Conservation (phyloP, 2,888 invertebrate species). For the Eupithecia inturbata region DNA sequence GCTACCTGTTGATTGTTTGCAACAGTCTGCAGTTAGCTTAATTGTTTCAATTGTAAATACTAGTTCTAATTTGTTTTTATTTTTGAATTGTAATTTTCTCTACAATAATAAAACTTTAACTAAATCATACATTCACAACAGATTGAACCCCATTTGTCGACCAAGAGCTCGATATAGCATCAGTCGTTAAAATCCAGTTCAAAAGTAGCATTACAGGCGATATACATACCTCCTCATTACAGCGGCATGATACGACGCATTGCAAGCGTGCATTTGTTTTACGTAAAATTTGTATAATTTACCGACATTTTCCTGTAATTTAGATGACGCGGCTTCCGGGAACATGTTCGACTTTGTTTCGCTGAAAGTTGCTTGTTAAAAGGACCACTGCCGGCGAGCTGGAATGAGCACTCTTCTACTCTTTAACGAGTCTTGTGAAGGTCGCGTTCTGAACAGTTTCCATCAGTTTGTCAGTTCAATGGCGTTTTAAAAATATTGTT, state of each 20-base stretch:
- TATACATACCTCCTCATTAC: background rate
- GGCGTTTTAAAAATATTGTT: background rate
- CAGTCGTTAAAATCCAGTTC: background rate
- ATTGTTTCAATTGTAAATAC: too few species aligned
- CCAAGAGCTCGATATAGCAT: background rate
- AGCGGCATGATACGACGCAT: background rate
- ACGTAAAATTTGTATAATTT: background rate
- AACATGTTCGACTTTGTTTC: constrained; percentile 8
- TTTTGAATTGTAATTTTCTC: too few species aligned
- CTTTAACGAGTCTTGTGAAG: background rate
- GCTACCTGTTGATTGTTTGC: too few species aligned
- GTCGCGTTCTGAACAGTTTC: background rate
- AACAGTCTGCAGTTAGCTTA: too few species aligned
- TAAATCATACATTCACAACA: background rate
- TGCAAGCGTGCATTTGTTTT: background rate
- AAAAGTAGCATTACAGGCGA: background rate
- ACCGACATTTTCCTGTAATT: constrained; percentile 9
- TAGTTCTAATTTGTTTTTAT: too few species aligned
- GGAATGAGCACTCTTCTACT: background rate
- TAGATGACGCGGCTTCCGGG: constrained; percentile 13
- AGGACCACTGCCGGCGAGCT: background rate
- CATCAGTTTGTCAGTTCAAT: background rate
- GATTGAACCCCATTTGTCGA: too few species aligned
- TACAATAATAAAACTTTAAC: too few species aligned
- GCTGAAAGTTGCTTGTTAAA: background rate